Percentiles rank a stretch among this genome's conserved stretches.
Conservation (phyloP, 2,888 invertebrate species). For the Cistogaster globosa region DNA sequence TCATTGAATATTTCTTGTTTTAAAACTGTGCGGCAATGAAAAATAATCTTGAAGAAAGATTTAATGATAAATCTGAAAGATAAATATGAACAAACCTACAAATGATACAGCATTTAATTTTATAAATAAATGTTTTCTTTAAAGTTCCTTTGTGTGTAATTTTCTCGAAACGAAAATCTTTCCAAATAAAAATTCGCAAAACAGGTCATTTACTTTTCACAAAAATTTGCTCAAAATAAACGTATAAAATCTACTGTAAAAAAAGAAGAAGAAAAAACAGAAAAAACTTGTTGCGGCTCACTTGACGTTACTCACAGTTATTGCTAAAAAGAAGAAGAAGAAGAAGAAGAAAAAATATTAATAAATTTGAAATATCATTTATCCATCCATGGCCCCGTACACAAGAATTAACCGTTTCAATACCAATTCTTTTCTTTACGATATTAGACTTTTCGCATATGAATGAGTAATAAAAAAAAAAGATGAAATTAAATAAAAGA, state of each 20-base stretch:
- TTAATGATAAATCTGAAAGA: background rate
- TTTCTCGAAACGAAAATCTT: slow-evolving; percentile 18
- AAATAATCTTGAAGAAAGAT: background rate
- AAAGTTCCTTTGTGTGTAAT: background rate
- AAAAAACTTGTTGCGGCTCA: background rate
- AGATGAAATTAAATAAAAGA: slow-evolving; percentile 31
- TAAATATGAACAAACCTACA: background rate
- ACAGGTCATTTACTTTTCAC: slow-evolving; percentile 56
- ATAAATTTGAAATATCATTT: slow-evolving; percentile 61
- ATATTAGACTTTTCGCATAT: slow-evolving; percentile 9
- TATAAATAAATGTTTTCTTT: slow-evolving; percentile 5
- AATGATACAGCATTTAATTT: slow-evolving; percentile 37
- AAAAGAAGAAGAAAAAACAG: too few relatives aligned
- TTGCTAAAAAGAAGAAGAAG: slow-evolving; percentile 8
- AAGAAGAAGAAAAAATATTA: background rate
- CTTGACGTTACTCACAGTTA: background rate
- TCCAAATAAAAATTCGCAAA: slow-evolving; percentile 34
- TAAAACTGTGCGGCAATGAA: background rate
- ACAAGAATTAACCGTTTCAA: slow-evolving; percentile 46
- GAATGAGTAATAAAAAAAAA: slow-evolving; percentile 24
- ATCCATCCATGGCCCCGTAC: slow-evolving; percentile 24
- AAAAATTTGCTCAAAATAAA: background rate
- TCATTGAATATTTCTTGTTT: too few relatives aligned
- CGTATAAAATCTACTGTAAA: slow-evolving; percentile 16
- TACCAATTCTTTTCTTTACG: slow-evolving; percentile 25